Evolutionary conservation across 53 echinoderm and acorn worm species (phyloP), one percentile per base, ranked within the genome.

Genomic region (Antedon mediterranea): DNA sequence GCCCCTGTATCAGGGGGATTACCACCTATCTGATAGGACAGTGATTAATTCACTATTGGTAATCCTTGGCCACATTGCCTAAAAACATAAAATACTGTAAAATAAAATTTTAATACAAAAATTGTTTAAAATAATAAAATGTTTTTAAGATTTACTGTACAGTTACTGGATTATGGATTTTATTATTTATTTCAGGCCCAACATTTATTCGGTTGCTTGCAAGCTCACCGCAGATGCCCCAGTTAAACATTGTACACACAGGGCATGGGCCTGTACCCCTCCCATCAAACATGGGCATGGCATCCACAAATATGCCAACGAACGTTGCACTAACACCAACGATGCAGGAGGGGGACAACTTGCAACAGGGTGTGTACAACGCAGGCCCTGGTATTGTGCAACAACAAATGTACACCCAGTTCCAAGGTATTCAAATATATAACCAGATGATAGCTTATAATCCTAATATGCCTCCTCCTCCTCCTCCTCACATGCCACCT

Each of bases 211-310:
- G 91, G 73, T 84, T 94, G 31, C 87, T 94, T 75, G 89, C 91
- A 82, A 85, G 84, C 78, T 94, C 94, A 42, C 94, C 94, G 27
- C 89, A 82, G 41, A 89, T 91, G 79, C 94, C 94, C 30, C 91
- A 88, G 74, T 84, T 94, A 33, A 91, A 94, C 83, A 94, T 89
- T 57, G 94, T 94, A 43, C 91, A 94, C 81, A 94, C 94, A 14
- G 94, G 94, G 34, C 91, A 91, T 73, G 94, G 94, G 29, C 90
- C 90, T 20, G 93, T 93, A 30, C 82, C 88, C 76, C 90, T 86
- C 78, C 82, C 82, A 74, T 78, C 82, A 34, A 86, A 81, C 44
- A 73, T 86, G n/a, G 86, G 79, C 33, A 78, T 82, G 11, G 76
- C 82, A 23, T 79, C 82, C 31, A 78, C 82, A 44, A 80, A 80